Conservation (phyloP, 2,888 invertebrate genomes). For the Taphrorychus bicolor region DNA sequence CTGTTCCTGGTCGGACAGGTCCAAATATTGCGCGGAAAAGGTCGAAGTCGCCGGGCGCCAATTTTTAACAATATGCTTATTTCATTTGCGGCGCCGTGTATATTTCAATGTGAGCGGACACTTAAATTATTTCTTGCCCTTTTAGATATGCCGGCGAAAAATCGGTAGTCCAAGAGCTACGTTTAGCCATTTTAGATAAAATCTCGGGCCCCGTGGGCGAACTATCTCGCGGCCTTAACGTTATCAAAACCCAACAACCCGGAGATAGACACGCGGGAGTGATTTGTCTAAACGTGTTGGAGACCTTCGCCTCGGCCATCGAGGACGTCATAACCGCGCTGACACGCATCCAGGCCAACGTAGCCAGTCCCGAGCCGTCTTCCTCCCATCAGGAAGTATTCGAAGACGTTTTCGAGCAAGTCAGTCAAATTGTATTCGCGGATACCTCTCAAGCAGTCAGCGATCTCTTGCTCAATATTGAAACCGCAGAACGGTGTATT, state of each 20-base stretch:
- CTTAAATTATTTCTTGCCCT: too few species aligned
- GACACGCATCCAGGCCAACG: conserved; percentile 40
- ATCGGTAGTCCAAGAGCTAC: conserved; percentile 54
- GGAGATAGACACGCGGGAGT: conserved; percentile 48
- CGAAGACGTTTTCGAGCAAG: conserved; percentile 57
- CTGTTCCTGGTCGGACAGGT: too few species aligned
- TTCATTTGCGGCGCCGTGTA: too few species aligned
- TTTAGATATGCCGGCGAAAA: conserved; percentile 54
- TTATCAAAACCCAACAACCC: conserved; percentile 53
- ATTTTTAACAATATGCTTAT: too few species aligned
- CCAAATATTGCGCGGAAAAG: too few species aligned
- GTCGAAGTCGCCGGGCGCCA: too few species aligned
- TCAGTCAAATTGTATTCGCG: conserved; percentile 55
- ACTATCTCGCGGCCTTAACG: conserved; percentile 67
- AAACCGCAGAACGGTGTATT: conserved; percentile 52
- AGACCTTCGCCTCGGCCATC: conserved; percentile 52
- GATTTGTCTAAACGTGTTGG: conserved; percentile 48
- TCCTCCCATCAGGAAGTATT: conserved; percentile 49
- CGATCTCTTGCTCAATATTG: conserved; percentile 56
- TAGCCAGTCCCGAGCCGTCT: conserved; percentile 24
- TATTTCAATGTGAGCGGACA: too few species aligned
- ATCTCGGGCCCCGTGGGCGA: conserved; percentile 71
- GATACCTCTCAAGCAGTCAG: conserved; percentile 56
- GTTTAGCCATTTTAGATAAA: conserved; percentile 69
- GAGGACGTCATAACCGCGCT: conserved; percentile 55